Percentiles rank a stretch among this genome's conserved stretches.
These are phyloP conservation scores for Menura novaehollandiae DNA, from an alignment of 2,113 vertebrate genomes.

Conservation along the genomic window DNA sequence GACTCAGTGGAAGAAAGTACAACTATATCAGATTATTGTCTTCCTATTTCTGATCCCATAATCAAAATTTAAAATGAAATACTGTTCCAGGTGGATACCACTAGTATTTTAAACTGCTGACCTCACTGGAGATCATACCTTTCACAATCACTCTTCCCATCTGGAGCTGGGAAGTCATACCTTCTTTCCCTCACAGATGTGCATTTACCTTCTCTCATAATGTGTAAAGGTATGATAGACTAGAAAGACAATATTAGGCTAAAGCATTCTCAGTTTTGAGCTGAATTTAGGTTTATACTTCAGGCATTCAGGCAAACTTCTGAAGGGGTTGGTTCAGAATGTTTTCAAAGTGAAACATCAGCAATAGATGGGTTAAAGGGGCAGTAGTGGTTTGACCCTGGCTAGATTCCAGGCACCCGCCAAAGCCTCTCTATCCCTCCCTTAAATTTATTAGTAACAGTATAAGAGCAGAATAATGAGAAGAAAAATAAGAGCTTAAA, in stretches of 20 bases:
- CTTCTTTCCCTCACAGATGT: background rate
- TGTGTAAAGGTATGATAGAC: background rate
- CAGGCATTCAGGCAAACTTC: background rate
- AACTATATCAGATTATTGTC: background rate
- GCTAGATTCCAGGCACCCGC: background rate
- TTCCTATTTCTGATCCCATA: background rate
- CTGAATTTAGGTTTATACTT: background rate
- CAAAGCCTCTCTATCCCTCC: background rate
- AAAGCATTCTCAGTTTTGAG: background rate
- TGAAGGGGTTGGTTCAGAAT: background rate
- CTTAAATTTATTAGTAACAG: background rate
- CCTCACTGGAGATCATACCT: background rate
- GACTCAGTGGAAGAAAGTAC: background rate
- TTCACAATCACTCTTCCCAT: background rate
- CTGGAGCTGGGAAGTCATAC: background rate
- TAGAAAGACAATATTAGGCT: background rate
- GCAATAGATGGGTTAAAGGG: background rate
- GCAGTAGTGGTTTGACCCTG: background rate
- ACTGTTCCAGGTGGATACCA: background rate
- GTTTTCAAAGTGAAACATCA: background rate
- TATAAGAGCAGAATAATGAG: background rate
- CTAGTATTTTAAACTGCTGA: background rate
- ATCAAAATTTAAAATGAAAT: background rate
- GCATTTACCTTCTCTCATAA: background rate
- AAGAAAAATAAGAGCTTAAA: background rate